Base-by-base conservation (phyloP, 2,888 invertebrate genomes). In the Rhingia rostrata region DNA sequence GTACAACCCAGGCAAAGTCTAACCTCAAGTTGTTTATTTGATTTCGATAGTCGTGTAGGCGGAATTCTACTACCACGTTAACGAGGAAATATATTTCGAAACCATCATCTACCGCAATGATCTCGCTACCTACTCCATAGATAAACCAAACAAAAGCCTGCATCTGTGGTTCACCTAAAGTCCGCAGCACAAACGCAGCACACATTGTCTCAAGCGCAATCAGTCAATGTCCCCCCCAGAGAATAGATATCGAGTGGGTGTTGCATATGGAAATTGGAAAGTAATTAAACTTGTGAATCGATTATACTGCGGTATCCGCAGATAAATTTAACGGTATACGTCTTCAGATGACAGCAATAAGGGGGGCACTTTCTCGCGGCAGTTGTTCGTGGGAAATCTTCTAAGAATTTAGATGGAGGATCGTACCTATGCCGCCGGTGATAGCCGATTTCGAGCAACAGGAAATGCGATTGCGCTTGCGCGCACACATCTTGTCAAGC, bases 241-340 rank as follows among this genome's bases (percentile, higher is more conserved):
- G 45, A 47, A 61, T 33, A 2, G 49, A 56, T 69, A 61, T 30
- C 14, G 53, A 74, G 83, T 83, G 83, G 79, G 83, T 69, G 83
- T 73, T 73, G 22, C 41, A 43, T 56, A 72, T 78, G 72, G 43
- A 53, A n/a, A 83, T 74, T 83, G 64, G 53, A 83, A 79, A 74
- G 69, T 73, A 83, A 79, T 83, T 83, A 83, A 69, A 35, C 47
- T 49, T 49, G 47, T 63, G 56, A 78, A 63, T 63, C 41, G 69
- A 54, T 69, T 69, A n/a, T n/a, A 61, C 54, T 22, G 49, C 10
- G 12, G 61, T 39, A 54, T 67, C 14, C 14, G 67, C 30, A 53
- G n/a, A 75, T 67, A 47, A 53, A 61, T 61, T 69, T 77, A 61
- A 78, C 69, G 70, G 77, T 54, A 37, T 12, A 69, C 43, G 12